Conservation (phyloP, 2,797 vertebrate genomes). For the Siniperca undulata region DNA sequence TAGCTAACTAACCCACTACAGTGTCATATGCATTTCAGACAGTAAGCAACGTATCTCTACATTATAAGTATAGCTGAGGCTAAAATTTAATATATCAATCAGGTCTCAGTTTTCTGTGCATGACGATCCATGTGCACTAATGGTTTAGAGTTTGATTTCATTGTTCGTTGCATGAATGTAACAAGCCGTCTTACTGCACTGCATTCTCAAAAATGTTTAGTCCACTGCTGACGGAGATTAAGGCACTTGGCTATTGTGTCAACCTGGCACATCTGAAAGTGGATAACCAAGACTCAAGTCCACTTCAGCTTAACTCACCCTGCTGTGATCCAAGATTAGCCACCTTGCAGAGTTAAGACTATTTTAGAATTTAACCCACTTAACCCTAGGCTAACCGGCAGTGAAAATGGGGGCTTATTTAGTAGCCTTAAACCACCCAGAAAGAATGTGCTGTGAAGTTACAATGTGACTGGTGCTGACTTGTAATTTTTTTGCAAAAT, state of each 20-base stretch:
- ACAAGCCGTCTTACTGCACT: background rate
- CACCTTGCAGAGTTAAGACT: conserved; percentile 70
- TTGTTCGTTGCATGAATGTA: conserved; percentile 3
- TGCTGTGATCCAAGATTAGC: conserved; percentile 73
- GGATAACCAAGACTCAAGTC: conserved; percentile 63
- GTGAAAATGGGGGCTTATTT: conserved; percentile 43
- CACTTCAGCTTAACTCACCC: conserved; percentile 56
- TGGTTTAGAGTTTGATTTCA: background rate
- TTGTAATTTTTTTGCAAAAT: conserved; percentile 36
- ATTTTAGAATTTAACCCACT: conserved; percentile 70
- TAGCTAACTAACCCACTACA: conserved; percentile 10
- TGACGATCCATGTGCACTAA: background rate
- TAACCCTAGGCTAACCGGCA: conserved; percentile 58
- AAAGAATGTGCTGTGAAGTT: conserved; percentile 45
- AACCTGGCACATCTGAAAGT: conserved; percentile 64
- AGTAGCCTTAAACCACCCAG: conserved; percentile 41
- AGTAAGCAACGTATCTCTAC: conserved; percentile 8
- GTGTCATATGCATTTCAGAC: conserved; percentile 2
- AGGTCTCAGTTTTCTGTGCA: background rate
- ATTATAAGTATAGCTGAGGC: background rate
- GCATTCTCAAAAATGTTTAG: background rate
- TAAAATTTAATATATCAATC: conserved; percentile 17
- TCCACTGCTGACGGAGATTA: conserved; percentile 32
- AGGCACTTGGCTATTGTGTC: conserved; percentile 53
- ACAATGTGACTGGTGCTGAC: conserved; percentile 53